These are phyloP conservation scores for Eutolmus rufibarbis DNA, from an alignment of 2,888 invertebrate genomes.

Conservation along the genomic window DNA sequence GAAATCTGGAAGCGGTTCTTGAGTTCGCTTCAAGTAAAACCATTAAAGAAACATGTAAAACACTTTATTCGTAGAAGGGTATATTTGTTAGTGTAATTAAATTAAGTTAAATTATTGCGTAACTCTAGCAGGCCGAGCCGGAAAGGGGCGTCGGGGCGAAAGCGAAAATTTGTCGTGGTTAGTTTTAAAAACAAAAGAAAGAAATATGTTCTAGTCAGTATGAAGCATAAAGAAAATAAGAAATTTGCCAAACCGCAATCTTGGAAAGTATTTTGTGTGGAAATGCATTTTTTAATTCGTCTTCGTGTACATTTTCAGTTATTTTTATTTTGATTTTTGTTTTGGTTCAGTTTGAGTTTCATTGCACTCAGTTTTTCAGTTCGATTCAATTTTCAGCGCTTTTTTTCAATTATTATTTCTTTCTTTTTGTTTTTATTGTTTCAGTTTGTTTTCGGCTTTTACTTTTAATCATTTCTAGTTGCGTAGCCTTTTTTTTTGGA, in stretches of 20 bases:
- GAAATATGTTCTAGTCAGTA: constrained; percentile 46
- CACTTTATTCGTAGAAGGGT: background rate
- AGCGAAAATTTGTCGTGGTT: constrained; percentile 30
- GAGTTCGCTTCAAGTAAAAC: background rate
- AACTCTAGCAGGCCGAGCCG: background rate
- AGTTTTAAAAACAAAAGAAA: constrained; percentile 42
- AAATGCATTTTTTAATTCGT: constrained; percentile 11
- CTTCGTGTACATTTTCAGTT: background rate
- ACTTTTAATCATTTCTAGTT: background rate
- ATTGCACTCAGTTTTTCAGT: background rate
- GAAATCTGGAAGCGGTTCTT: background rate
- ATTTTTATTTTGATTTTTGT: constrained; percentile 11
- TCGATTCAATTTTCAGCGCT: background rate
- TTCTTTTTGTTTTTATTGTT: constrained; percentile 21
- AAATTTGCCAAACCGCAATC: background rate
- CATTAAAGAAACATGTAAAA: background rate
- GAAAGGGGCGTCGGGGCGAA: background rate
- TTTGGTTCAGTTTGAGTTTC: background rate
- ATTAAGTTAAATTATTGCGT: background rate
- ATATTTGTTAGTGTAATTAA: background rate
- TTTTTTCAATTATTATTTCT: constrained; percentile 15
- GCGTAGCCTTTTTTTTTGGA: background rate
- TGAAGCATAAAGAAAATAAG: constrained; percentile 24
- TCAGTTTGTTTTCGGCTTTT: constrained; percentile 20
- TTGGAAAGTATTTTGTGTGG: constrained; percentile 25